Conservation (phyloP, 1,140 invertebrate genomes). For the Lepidotrigona ventralis region DNA sequence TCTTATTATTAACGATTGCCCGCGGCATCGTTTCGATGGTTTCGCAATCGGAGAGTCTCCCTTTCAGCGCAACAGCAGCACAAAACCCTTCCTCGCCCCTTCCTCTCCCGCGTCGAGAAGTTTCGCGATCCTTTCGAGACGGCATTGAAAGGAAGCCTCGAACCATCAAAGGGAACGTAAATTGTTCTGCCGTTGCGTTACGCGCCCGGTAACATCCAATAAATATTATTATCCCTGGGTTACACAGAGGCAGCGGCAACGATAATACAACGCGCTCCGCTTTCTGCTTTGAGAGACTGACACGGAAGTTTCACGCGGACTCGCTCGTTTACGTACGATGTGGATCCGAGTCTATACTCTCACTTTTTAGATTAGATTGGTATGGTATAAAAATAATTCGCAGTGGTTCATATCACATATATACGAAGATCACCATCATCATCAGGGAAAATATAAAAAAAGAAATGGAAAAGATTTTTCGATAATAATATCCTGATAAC, state of each 20-base stretch:
- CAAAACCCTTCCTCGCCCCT: constrained; percentile 37
- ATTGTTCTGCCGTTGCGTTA: constrained; percentile 50
- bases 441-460: not conserved
- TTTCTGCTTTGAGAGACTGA: not conserved
- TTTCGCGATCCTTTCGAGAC: constrained; percentile 53
- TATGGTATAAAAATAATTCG: not conserved
- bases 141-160: constrained; percentile 15
- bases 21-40: constrained; percentile 58
- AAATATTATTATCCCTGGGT: constrained; percentile 44
- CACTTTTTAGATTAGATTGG: too few species aligned
- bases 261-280: not conserved
- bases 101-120: constrained; percentile 26
- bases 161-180: constrained; percentile 55
- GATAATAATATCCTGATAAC: too few species aligned
- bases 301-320: constrained; percentile 2
- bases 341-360: not conserved
- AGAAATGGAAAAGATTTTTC: too few species aligned
- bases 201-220: constrained; percentile 50
- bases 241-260: not conserved
- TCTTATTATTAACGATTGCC: constrained; percentile 65
- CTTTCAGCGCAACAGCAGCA: constrained; percentile 47
- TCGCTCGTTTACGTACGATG: too few species aligned
- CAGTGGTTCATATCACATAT: not conserved
- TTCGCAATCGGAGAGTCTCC: constrained; percentile 55
- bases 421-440: not conserved